Conservation (phyloP, 2,888 invertebrate genomes). For the Cryptops parisi region DNA sequence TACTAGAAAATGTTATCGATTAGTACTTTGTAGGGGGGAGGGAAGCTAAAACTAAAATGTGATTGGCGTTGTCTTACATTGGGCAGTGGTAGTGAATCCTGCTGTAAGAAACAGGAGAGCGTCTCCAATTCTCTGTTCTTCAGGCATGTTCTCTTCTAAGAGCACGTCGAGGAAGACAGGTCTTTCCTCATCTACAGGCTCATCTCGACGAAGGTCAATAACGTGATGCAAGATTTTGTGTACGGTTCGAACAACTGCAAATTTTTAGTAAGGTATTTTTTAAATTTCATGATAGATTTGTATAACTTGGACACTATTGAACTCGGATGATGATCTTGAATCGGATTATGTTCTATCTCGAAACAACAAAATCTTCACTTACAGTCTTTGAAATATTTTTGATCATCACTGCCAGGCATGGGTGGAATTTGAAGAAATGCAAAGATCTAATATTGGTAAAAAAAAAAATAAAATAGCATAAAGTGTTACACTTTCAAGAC, state of each 20-base stretch:
- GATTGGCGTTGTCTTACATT: constrained; percentile 3
- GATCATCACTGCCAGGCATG: constrained; percentile 1
- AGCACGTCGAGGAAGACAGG: constrained; percentile 3
- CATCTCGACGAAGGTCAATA: background rate
- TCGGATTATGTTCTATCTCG: too few species aligned
- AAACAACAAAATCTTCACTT: too few species aligned
- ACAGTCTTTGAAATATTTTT: constrained; percentile 8
- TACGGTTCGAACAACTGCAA: background rate
- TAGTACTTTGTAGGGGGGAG: background rate
- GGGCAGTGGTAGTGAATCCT: constrained; percentile 9
- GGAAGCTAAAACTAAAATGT: background rate
- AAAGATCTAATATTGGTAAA: constrained; percentile 9
- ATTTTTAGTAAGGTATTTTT: too few species aligned
- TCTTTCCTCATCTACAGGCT: background rate
- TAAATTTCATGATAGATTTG: too few species aligned
- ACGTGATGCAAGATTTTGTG: background rate
- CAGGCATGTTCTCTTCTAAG: constrained; percentile 10
- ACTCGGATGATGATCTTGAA: too few species aligned
- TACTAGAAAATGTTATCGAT: background rate
- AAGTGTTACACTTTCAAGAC: background rate
- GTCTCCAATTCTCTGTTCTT: constrained; percentile 12
- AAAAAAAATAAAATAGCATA: background rate
- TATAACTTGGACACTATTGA: too few species aligned
- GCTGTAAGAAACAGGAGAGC: constrained; percentile 9
- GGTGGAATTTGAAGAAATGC: constrained; percentile 3